These are phyloP conservation scores for Bursaphelenchus okinawaensis DNA, from an alignment of 2,888 invertebrate species.

Conservation along the genomic window DNA sequence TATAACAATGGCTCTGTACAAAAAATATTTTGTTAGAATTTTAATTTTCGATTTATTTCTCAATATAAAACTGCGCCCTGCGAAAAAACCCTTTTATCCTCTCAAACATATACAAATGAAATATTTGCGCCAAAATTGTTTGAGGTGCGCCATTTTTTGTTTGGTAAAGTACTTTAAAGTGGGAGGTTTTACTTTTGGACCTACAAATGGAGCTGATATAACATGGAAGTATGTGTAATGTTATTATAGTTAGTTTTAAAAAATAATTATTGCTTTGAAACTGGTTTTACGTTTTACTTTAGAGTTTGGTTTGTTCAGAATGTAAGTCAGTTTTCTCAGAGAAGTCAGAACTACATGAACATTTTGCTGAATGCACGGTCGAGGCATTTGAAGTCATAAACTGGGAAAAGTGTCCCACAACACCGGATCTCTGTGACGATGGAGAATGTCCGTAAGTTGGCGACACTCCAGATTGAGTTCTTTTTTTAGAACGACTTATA, in stretches of 20 bases:
- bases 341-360: background rate
- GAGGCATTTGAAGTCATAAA: background rate
- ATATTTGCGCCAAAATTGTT: background rate
- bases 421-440: background rate
- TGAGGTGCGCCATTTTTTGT: no score
- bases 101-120: background rate
- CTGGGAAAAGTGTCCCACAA: background rate
- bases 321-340: background rate
- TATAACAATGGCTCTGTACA: background rate
- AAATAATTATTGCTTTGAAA: no score
- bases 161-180: no score
- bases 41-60: no score
- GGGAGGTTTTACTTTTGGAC: no score
- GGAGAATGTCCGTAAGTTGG: conserved; percentile 5
- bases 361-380: background rate
- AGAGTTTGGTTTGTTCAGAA: background rate
- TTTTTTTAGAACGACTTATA: background rate
- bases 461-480: background rate
- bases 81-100: background rate
- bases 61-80: background rate
- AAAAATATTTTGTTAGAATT: background rate
- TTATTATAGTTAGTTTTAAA: no score
- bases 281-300: background rate
- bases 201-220: no score
- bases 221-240: background rate